Base-by-base conservation (phyloP, 1,140 invertebrate species). In the Papilio helenus region DNA sequence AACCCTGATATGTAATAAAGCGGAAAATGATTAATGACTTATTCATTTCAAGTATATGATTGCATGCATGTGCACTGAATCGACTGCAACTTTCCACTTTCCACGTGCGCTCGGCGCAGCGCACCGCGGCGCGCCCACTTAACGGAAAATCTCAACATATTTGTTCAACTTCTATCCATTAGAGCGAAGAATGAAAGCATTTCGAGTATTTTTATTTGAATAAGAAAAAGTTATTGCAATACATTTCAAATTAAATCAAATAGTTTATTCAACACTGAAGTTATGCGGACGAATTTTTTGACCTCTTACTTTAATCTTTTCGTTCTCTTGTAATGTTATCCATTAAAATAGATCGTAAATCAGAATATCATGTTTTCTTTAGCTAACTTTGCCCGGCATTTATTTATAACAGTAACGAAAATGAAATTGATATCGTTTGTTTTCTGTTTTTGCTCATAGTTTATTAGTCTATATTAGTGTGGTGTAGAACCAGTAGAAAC, bases 41-140 rank as follows among this genome's bases (percentile, higher is more conserved):
- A 51, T 80, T 82, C 80, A 73, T 80, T 84, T 83, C 79, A 85
- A 81, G 81, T 71, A 81, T 83, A 84, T 85, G 81, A 86, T 81
- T 88, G 87, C 88, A 89, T 93, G 91, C 90, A 93, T 91, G 91
- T 93, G 91, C 92, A 93, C 87, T 90, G 90, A 92, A 85, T 91
- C 88, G 90, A 88, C 90, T 85, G 87, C 85, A 87, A 91, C 92
- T 94, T 94, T 94, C 93, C 90, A 94, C 93, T 94, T 94, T 94
- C 92, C 89, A 93, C 86, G 84, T 87, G 85, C 86, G 81, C 87
- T 20, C 26, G 61, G 5, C 34, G 7, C 34, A 3, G 10, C 55
- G 55, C 55, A 87, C 74, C 73, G 82, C 84, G 81, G 83, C 88
- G 87, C 88, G 85, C 83, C 86, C 84, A 83, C 86, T 88, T 89